Percentiles rank a stretch among this genome's conserved stretches.
Evolutionary conservation across 2,797 vertebrate species (phyloP).

Genomic region (Scomberomorus guttatus): DNA sequence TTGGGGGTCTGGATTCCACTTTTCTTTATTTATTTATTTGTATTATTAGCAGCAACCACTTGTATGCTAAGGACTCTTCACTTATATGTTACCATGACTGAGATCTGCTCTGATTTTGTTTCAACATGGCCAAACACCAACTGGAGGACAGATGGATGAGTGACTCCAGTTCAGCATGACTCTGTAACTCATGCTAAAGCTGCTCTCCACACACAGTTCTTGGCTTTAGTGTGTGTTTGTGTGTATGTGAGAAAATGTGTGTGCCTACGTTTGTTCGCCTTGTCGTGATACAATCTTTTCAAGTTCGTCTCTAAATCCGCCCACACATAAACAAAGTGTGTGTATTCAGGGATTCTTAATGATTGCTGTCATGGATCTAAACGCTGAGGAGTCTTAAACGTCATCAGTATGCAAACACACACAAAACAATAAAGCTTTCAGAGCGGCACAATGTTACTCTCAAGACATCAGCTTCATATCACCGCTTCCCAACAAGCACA

Average conservation of each 20-base stretch:
- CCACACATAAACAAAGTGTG: slow-evolving; percentile 26
- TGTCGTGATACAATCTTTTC: neutral
- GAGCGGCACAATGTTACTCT: slow-evolving; percentile 32
- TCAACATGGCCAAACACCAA: slow-evolving; percentile 38
- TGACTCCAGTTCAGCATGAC: slow-evolving; percentile 18
- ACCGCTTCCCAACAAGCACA: slow-evolving; percentile 27
- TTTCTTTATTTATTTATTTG: too few species aligned
- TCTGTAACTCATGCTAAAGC: slow-evolving; percentile 14
- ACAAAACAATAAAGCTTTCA: slow-evolving; percentile 35
- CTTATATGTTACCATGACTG: neutral
- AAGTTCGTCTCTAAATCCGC: slow-evolving; percentile 16
- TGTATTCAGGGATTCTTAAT: slow-evolving; percentile 22
- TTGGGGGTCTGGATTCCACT: too few species aligned
- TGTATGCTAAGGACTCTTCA: neutral
- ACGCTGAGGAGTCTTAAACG: slow-evolving; percentile 11
- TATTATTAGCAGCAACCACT: too few species aligned
- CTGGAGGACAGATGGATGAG: slow-evolving; percentile 44
- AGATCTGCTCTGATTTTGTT: slow-evolving; percentile 1
- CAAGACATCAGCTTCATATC: slow-evolving; percentile 40
- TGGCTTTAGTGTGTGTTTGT: slow-evolving; percentile 23
- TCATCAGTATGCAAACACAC: slow-evolving; percentile 45
- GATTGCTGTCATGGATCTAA: slow-evolving; percentile 27
- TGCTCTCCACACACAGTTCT: slow-evolving; percentile 2
- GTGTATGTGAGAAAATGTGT: slow-evolving; percentile 21
- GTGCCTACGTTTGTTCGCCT: slow-evolving; percentile 12